Conservation (phyloP, 2,888 invertebrate genomes). For the Ennomos erosarius region DNA sequence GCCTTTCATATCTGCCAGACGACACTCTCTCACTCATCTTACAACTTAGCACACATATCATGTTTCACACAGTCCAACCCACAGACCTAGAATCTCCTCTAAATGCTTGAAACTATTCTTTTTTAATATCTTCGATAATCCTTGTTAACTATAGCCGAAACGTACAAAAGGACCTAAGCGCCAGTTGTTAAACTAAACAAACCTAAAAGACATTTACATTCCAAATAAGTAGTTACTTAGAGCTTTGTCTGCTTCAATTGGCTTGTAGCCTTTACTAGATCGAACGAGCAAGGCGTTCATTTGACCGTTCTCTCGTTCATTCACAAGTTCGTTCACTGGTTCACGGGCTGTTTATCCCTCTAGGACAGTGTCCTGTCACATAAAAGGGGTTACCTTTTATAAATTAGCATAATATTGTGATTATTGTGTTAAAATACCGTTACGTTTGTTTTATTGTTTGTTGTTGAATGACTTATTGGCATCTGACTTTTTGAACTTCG, state of each 20-base stretch:
- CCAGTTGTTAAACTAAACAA: slow-evolving; percentile 15
- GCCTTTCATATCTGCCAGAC: too few relatives aligned
- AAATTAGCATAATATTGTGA: slow-evolving; percentile 48
- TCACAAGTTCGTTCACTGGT: slow-evolving; percentile 52
- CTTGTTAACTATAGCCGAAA: too few relatives aligned
- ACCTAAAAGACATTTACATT: slow-evolving; percentile 56
- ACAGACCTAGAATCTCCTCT: too few relatives aligned
- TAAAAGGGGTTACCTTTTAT: slow-evolving; percentile 45
- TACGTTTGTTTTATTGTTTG: slow-evolving; percentile 18
- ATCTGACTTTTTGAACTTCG: too few relatives aligned
- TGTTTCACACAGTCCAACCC: too few relatives aligned
- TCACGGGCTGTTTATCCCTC: slow-evolving; percentile 27
- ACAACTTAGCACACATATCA: too few relatives aligned
- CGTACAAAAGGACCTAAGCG: not conserved
- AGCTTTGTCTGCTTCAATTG: slow-evolving; percentile 72
- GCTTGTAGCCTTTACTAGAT: slow-evolving; percentile 42
- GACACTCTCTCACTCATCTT: too few relatives aligned
- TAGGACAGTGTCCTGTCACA: slow-evolving; percentile 46
- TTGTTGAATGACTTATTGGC: slow-evolving; percentile 16
- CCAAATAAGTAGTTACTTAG: slow-evolving; percentile 68
- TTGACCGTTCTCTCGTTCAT: slow-evolving; percentile 56
- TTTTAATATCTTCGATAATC: too few relatives aligned
- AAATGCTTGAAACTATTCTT: too few relatives aligned
- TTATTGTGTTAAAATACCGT: slow-evolving; percentile 33
- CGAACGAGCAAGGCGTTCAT: slow-evolving; percentile 68